phyloP scores from a whole-genome alignment of 2,113 vertebrate species.

The Chlorodrepanis virens region DNA sequence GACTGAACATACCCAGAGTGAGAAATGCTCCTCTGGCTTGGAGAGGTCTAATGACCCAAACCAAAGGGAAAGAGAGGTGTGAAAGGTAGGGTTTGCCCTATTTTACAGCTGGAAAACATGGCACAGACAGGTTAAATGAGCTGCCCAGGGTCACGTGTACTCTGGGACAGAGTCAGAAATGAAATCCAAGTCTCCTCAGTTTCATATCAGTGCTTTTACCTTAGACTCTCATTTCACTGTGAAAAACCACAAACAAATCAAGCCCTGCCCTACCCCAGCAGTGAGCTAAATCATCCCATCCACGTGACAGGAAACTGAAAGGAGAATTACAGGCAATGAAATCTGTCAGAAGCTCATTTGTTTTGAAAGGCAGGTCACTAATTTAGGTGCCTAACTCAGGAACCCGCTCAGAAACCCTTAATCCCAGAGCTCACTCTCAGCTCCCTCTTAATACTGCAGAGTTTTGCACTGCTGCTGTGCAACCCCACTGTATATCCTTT shows the following conservation, averaged over 20 bases:
- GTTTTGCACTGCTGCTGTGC: not conserved
- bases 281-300: not conserved
- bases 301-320: not conserved
- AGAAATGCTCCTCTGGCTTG: not conserved
- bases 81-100: not conserved
- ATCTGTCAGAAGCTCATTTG: not conserved
- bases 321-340: not conserved
- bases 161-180: not conserved
- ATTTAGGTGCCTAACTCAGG: not conserved
- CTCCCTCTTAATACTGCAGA: not conserved
- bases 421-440: not conserved
- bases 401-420: not conserved
- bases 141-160: not conserved
- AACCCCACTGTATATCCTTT: not conserved
- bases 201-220: not conserved
- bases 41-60: not conserved
- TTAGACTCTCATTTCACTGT: not conserved
- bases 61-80: not conserved
- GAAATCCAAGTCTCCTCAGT: not conserved
- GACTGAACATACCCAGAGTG: not conserved
- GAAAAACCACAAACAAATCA: not conserved
- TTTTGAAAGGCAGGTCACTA: constrained; percentile 5
- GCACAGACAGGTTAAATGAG: not conserved
- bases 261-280: not conserved
- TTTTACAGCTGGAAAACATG: not conserved